phyloP scores from a whole-genome alignment of 2,797 vertebrate species.

The Benthosema pterotum region DNA sequence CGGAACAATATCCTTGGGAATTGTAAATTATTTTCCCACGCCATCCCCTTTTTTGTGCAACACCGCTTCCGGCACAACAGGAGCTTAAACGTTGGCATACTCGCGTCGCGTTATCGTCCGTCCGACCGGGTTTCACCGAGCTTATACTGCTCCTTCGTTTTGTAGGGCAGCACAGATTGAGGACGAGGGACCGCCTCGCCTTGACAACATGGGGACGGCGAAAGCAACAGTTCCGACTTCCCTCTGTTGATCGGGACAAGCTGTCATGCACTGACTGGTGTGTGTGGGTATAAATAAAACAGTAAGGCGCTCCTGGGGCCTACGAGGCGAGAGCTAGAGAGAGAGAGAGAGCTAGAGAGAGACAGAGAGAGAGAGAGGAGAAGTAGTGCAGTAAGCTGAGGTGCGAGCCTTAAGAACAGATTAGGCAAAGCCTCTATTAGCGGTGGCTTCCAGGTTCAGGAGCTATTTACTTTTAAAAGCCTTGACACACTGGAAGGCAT shows the following conservation, averaged over 20 bases:
- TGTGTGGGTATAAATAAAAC: slow-evolving; percentile 83
- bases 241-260: slow-evolving; percentile 57
- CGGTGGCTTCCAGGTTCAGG: slow-evolving; percentile 76
- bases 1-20: too few relatives aligned
- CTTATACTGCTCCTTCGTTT: too few relatives aligned
- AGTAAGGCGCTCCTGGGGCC: slow-evolving; percentile 70
- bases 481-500: slow-evolving; percentile 49
- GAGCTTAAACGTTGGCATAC: too few relatives aligned
- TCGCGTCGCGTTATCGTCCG: too few relatives aligned
- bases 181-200: too few relatives aligned
- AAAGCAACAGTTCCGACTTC: slow-evolving; percentile 18
- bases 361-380: too few relatives aligned
- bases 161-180: slow-evolving; percentile 11
- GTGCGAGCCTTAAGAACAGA: slow-evolving; percentile 80
- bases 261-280: slow-evolving; percentile 55
- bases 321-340: slow-evolving; percentile 62
- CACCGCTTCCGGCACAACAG: too few relatives aligned
- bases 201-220: slow-evolving; percentile 16
- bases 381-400: slow-evolving; percentile 69
- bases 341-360: slow-evolving; percentile 64
- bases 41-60: too few relatives aligned
- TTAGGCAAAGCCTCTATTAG: slow-evolving; percentile 86
- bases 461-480: slow-evolving; percentile 79
- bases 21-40: too few relatives aligned
- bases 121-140: too few relatives aligned